phyloP scores from a whole-genome alignment of 2,888 invertebrate species.

The Oeneis ivallda region DNA sequence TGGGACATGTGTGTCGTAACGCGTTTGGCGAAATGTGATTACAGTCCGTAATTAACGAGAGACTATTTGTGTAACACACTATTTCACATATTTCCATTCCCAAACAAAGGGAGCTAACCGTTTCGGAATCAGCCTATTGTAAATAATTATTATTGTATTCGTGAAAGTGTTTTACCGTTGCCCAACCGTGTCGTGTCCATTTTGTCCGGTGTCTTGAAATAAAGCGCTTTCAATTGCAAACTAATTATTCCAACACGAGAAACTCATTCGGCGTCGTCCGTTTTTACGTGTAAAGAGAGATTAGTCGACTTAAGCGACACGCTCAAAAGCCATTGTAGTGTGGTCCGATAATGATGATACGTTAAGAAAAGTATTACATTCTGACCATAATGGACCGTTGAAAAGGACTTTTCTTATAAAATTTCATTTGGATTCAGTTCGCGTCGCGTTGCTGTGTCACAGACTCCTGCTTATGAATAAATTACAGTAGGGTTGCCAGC shows the following conservation, averaged over 20 bases:
- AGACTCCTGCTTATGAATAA: conserved; percentile 74
- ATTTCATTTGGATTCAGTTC: conserved; percentile 77
- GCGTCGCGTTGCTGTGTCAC: conserved; percentile 70
- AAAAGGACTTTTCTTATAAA: conserved; percentile 76
- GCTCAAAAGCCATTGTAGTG: conserved; percentile 75
- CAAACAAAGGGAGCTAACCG: conserved; percentile 43
- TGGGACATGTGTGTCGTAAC: conserved; percentile 80
- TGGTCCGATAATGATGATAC: conserved; percentile 74
- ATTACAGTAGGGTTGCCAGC: conserved; percentile 52
- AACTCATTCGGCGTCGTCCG: conserved; percentile 75
- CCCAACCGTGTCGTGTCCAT: conserved; percentile 75
- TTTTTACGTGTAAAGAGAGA: conserved; percentile 78
- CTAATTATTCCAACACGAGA: conserved; percentile 81
- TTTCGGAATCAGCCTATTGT: conserved; percentile 64
- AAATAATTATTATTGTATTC: conserved; percentile 69
- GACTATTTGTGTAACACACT: conserved; percentile 69
- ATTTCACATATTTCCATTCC: conserved; percentile 61
- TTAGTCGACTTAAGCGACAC: conserved; percentile 76
- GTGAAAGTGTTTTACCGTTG: conserved; percentile 80
- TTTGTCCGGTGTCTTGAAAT: conserved; percentile 75
- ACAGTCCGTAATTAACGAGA: conserved; percentile 78
- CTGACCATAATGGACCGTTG: conserved; percentile 67
- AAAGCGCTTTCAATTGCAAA: conserved; percentile 81
- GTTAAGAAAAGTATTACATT: conserved; percentile 76
- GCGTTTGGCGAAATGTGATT: conserved; percentile 82